A percentile compares a stretch with the other conserved stretches of the same genome.
phyloP scores from a whole-genome alignment of 2,113 vertebrate species.

The Alexandromys fortis region DNA sequence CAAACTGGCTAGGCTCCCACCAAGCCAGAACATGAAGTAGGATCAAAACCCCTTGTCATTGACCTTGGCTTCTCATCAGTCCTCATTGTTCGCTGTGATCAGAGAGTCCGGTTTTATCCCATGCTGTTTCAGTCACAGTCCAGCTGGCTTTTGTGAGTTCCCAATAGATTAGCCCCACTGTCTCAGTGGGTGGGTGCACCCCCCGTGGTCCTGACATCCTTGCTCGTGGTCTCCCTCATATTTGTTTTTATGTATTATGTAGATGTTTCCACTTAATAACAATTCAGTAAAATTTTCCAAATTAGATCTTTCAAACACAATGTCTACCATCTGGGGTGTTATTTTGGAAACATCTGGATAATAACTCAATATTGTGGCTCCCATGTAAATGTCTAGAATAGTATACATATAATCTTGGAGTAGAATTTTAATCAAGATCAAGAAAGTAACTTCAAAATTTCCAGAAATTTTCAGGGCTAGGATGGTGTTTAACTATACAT shows the following conservation, averaged over 20 bases:
- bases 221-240: no score
- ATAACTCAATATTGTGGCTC: background rate
- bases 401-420: background rate
- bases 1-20: no score
- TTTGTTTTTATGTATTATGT: conserved; percentile 30
- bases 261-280: conserved; percentile 42
- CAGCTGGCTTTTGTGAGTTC: no score
- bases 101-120: no score
- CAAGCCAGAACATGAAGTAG: no score
- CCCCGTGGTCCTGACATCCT: no score
- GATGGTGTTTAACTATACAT: conserved; percentile 37
- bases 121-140: no score
- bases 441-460: conserved; percentile 37
- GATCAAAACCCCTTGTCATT: no score
- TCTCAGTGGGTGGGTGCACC: no score
- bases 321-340: conserved; percentile 32
- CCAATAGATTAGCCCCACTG: no score
- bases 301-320: conserved; percentile 6
- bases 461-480: background rate
- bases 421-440: conserved; percentile 49
- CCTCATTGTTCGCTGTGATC: no score
- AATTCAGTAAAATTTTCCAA: conserved; percentile 51
- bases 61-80: no score
- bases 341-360: conserved; percentile 49
- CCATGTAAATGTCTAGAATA: conserved; percentile 54